Evolutionary conservation across 2,797 vertebrate species (phyloP).

Genomic region (Triplophysa bombifrons): DNA sequence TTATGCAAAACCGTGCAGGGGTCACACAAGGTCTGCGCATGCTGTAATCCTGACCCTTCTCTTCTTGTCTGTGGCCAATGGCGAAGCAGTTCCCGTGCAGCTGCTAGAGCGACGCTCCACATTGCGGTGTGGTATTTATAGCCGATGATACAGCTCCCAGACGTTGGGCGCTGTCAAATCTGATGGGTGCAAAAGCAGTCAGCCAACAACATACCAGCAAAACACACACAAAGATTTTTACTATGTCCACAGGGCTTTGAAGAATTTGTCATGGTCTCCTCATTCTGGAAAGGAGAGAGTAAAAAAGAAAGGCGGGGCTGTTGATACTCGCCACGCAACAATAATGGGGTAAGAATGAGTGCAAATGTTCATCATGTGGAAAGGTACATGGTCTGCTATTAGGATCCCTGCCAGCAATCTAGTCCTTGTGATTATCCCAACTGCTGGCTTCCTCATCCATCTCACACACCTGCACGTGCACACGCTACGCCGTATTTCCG

Average conservation of each 20-base stretch:
- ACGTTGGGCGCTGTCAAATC: conserved; percentile 45
- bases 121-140: conserved; percentile 55
- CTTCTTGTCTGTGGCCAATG: conserved; percentile 19
- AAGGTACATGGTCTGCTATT: conserved; percentile 45
- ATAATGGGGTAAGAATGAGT: conserved; percentile 10
- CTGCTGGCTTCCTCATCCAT: conserved; percentile 39
- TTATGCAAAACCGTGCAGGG: conserved; percentile 27
- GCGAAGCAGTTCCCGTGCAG: conserved; percentile 25
- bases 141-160: conserved; percentile 36
- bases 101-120: conserved; percentile 46
- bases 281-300: conserved; percentile 30
- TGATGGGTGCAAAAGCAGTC: conserved; percentile 38
- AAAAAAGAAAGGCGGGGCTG: conserved; percentile 2
- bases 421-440: conserved; percentile 48
- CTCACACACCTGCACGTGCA: conserved; percentile 28
- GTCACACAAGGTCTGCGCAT: conserved; percentile 34
- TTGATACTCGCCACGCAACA: not conserved
- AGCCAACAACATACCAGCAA: conserved; percentile 37
- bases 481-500: not conserved
- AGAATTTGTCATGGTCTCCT: conserved; percentile 38
- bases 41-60: conserved; percentile 45
- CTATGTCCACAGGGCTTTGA: conserved; percentile 12
- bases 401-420: conserved; percentile 50
- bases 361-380: conserved; percentile 34
- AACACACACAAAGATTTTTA: conserved; percentile 28